Evolutionary conservation across 2,113 vertebrate genomes (phyloP), one percentile per base, ranked within the genome.

Genomic region (Semicossyphus pulcher): DNA sequence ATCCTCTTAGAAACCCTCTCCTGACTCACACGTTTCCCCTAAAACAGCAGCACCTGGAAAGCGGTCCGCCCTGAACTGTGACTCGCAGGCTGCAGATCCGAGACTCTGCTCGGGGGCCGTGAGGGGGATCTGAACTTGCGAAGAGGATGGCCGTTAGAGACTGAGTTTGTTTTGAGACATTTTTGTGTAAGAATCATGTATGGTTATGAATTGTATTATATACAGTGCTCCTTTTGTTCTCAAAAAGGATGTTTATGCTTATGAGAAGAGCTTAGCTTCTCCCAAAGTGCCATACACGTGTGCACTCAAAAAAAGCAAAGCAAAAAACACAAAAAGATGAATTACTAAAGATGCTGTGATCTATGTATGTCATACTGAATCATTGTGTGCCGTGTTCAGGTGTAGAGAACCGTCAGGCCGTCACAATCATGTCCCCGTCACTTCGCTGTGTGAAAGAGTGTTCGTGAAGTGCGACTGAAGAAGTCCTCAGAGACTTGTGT

Each of bases 271-370:
- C 89, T 89, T 71, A 59, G 87, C 88, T 93, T 90, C 86, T 93
- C 90, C 87, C 66, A 83, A 75, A 93, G 92, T 92, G 91, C 89
- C 90, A 90, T 91, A 87, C 72, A 16, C 76, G 83, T 89, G 83
- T 90, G 91, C 92, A 92, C 91, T 93, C 80, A 91, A 91, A 85
- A 89, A 82, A 85, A 88, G 74, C 76, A 84, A 91, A 84, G 70
- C 85, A 85, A 86, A 89, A 90, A 91, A 85, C 60, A 89, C 66
- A 73, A 85, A 90, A 92, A 90, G 77, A 85, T 56, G 58, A 84
- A 90, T 78, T 83, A 92, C 89, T 89, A 83, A 92, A 90, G 88
- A 94, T 92, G 92, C 92, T 93, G 92, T 94, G 91, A 93, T 92
- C 81, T 87, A 82, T 88, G 90, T 85, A 86, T 15, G 72, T 91